phyloP scores from a whole-genome alignment of 2,797 vertebrate genomes.

The Vireo griseus region DNA sequence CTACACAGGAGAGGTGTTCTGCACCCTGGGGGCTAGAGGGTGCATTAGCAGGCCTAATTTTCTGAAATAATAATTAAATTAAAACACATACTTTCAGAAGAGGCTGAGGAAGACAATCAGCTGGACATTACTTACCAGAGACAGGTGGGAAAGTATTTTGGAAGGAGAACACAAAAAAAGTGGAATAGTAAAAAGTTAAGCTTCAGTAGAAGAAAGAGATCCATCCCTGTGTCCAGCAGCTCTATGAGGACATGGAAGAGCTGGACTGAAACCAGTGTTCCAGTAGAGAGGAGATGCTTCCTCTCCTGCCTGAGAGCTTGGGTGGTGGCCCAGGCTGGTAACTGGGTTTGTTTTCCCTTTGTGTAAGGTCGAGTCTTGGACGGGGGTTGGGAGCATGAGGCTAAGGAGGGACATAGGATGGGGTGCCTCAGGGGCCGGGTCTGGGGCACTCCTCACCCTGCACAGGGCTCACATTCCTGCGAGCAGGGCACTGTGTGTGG shows the following conservation, averaged over 20 bases:
- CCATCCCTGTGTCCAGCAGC: neutral
- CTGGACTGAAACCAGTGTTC: neutral
- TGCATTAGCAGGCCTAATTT: fast-evolving
- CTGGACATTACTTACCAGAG: neutral
- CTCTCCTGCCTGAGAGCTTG: neutral
- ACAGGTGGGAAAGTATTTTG: neutral
- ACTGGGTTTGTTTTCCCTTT: neutral
- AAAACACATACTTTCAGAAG: neutral
- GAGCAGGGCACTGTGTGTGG: neutral
- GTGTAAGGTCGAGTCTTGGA: neutral
- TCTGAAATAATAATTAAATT: neutral
- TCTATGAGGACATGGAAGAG: constrained; percentile 4
- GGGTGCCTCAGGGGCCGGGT: neutral
- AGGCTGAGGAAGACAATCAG: neutral
- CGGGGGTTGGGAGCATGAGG: neutral
- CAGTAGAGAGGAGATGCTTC: neutral
- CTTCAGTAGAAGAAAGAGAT: neutral
- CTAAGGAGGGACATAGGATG: neutral
- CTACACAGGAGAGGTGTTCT: neutral
- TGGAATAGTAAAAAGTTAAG: neutral
- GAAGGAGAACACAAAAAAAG: neutral
- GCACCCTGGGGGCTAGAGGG: neutral
- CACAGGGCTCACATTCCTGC: fast-evolving
- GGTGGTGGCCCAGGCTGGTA: neutral
- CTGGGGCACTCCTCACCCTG: neutral